phyloP scores from a whole-genome alignment of 2,113 vertebrate species.

The Melospiza melodia region DNA sequence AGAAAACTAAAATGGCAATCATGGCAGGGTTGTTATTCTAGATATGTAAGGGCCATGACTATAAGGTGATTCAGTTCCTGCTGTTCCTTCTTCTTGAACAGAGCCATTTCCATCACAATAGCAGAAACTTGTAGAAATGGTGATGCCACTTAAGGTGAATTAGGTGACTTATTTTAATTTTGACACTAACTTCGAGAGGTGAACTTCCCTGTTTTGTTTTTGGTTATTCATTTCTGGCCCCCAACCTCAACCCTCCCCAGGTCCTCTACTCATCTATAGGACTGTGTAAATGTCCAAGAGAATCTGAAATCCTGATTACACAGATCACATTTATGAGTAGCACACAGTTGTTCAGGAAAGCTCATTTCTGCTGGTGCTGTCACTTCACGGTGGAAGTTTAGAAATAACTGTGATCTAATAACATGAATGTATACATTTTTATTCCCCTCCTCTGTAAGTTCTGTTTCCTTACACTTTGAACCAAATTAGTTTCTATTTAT shows the following conservation, averaged over 20 bases:
- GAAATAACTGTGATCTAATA: slow-evolving; percentile 41
- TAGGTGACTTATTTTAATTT: neutral
- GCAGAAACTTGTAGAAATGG: neutral
- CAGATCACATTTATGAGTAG: neutral
- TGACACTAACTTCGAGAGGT: neutral
- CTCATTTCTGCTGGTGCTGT: slow-evolving; percentile 26
- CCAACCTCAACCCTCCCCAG: fast-evolving
- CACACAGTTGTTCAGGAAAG: neutral
- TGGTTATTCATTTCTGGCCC: neutral
- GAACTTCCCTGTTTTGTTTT: neutral
- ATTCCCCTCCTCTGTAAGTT: neutral
- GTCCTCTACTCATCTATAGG: neutral
- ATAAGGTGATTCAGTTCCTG: neutral
- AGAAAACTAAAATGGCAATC: neutral
- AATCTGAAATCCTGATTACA: neutral
- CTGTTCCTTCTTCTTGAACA: neutral
- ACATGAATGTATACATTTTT: neutral
- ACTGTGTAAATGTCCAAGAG: neutral
- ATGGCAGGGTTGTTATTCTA: neutral
- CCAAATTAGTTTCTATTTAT: slow-evolving; percentile 54
- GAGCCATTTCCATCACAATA: neutral
- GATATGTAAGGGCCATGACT: neutral
- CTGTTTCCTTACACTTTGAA: slow-evolving; percentile 39
- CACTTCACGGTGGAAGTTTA: slow-evolving; percentile 2
- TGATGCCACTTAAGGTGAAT: neutral